Evolutionary conservation across 2,797 vertebrate genomes (phyloP), one percentile per base, ranked within the genome.

Genomic region (Sus cebifrons): DNA sequence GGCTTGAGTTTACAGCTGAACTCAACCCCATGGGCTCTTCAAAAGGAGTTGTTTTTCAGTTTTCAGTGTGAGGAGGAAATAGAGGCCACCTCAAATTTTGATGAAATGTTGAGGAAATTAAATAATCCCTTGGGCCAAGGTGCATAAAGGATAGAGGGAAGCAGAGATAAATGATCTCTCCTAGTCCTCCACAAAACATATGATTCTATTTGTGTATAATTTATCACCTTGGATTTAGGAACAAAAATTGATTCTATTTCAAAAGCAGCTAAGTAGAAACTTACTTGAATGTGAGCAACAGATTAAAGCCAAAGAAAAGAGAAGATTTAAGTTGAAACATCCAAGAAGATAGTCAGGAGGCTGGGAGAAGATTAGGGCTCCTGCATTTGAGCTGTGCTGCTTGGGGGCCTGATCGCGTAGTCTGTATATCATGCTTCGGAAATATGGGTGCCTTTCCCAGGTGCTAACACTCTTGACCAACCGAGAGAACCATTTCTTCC

Each of bases 181-280:
- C 17, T 44, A 36, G 71, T 40, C 29, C 25, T 92, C 21, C 40
- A 89, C 25, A 90, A 94, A 96, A 87, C 36, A 14, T 64, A 16
- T 89, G 40, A 54, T 89, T 95, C 49, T 27, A 67, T 54, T 83
- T 86, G 56, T 58, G 23, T 29, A 5, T 70, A 58, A 78, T 70
- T 95, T 86, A 70, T 91, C 44, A 56, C 60, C 18, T 86, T 84
- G 60, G 58, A 83, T 56, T 81, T 92, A 73, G 52, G 49, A 73
- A 86, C 54, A 58, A 67, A 96, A 95, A 93, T 36, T 44, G 60
- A 86, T 81, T 68, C 64, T 89, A 23, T 95, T 93, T 95, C 21
- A 79, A 89, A 95, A 94, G 67, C n/a, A 67, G 23, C 10, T 67
- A 93, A 65, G 75, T 86, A 68, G 73, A 82, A 62, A 85, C 15